A percentile compares a stretch with the other conserved stretches of the same genome.
phyloP scores from a whole-genome alignment of 2,797 vertebrate genomes.

The Takifugu ocellatus region DNA sequence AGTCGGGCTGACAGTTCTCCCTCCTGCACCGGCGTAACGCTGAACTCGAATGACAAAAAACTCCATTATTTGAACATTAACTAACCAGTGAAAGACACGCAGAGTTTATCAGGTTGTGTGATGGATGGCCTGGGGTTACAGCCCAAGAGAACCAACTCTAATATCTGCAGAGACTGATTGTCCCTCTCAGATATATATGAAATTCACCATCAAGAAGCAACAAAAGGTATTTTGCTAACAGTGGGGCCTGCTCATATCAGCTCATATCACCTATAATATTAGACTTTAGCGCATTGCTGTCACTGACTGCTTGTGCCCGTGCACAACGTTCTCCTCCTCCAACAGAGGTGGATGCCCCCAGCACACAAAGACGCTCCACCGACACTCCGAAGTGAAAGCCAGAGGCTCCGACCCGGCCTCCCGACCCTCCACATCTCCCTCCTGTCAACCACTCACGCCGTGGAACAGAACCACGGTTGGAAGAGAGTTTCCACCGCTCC shows the following conservation, averaged over 20 bases:
- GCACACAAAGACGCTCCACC: neutral
- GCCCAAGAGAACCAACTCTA: slow-evolving; percentile 54
- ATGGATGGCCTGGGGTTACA: slow-evolving; percentile 33
- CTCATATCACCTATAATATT: too few relatives aligned
- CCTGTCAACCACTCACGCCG: too few relatives aligned
- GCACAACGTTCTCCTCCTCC: neutral
- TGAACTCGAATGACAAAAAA: slow-evolving; percentile 5
- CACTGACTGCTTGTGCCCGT: too few relatives aligned
- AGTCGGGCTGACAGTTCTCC: too few relatives aligned
- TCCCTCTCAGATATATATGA: neutral
- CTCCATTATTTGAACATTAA: neutral
- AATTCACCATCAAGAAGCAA: too few relatives aligned
- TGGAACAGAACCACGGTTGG: too few relatives aligned
- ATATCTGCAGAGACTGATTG: slow-evolving; percentile 15
- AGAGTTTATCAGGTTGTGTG: slow-evolving; percentile 24
- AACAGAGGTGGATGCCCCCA: neutral
- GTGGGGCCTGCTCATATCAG: too few relatives aligned
- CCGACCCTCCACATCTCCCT: too few relatives aligned
- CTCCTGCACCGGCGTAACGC: neutral
- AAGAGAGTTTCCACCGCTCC: too few relatives aligned
- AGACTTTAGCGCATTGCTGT: too few relatives aligned
- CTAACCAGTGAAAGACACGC: slow-evolving; percentile 13
- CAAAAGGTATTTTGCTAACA: too few relatives aligned
- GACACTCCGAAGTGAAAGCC: neutral
- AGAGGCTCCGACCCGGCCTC: neutral